Evolutionary conservation across 1,140 invertebrate genomes (phyloP), one percentile per base, ranked within the genome.

Genomic region (Bradysia coprophila): DNA sequence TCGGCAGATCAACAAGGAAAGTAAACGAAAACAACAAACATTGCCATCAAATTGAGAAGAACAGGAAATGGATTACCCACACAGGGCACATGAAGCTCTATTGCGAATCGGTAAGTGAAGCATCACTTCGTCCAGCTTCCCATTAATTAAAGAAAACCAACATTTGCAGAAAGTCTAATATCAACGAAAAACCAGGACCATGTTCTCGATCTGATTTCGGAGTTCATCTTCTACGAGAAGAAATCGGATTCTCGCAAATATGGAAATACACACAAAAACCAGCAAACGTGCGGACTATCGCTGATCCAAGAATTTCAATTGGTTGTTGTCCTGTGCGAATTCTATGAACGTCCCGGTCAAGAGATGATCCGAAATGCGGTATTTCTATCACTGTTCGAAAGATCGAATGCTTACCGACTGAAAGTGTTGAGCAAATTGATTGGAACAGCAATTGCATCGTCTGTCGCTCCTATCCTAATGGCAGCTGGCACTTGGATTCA

Each of bases 401-500:
- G 69, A n/a, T 72, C 73, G 40, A 71, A 76, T 6, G 75, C 72
- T 21, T 67, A 71, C 37, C 69, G 81, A 42, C 66, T 76, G 38
- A 74, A 75, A 51, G 65, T 84, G 42, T 58, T 88, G n/a, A 77
- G 74, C 18, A 81, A 81, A 59, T 62, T 86, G 18, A 78, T 85
- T 1, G 86, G 82, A 3, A 68, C 84, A 45, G 76, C 78, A 1
- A 74, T 86, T 16, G 76, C 78, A 0, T 78, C 75, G 0, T 76
- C 77, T 22, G 78, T 78, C 45, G 70, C 73, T 9, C 68, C 66
- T 64, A 59, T 86, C 2, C 56, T 88, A 13, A 70, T 75, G 40
- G 79, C 80, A 1, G 74, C 82, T 18, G 82, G 81, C 44, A 78
- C 82, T n/a, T 83, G 81, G 77, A 73, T 87, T 59, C 82, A 87